These are phyloP conservation scores for Meiosimyza decipiens DNA, from an alignment of 2,888 invertebrate genomes.

Conservation along the genomic window DNA sequence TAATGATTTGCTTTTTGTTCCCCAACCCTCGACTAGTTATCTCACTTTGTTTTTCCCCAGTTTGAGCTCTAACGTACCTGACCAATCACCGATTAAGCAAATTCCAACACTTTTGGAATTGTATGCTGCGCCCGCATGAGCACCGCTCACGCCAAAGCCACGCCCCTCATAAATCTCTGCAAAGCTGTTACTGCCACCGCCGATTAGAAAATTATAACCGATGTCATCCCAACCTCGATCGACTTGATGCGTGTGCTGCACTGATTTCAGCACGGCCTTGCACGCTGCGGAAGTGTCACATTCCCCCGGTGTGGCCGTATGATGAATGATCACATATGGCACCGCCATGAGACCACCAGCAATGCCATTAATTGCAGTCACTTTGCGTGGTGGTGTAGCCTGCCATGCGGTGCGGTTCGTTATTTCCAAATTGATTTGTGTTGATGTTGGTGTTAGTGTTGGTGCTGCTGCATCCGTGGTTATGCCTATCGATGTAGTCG, in stretches of 20 bases:
- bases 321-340: conserved; percentile 74
- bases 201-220: conserved; percentile 75
- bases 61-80: conserved; percentile 41
- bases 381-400: conserved; percentile 36
- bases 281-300: conserved; percentile 66
- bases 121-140: conserved; percentile 72
- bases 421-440: conserved; percentile 40
- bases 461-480: background rate
- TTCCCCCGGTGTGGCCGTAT: conserved; percentile 69
- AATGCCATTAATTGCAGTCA: conserved; percentile 35
- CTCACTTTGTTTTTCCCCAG: background rate
- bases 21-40: background rate
- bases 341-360: conserved; percentile 63
- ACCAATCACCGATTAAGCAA: conserved; percentile 70
- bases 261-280: conserved; percentile 69
- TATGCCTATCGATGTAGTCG: conserved; percentile 13
- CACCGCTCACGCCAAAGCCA: conserved; percentile 74
- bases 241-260: conserved; percentile 72
- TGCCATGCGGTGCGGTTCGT: conserved; percentile 40
- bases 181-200: conserved; percentile 66
- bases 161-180: conserved; percentile 72
- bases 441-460: background rate
- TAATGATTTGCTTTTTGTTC: no score
- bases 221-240: conserved; percentile 69
- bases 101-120: conserved; percentile 74